A percentile compares a stretch with the other conserved stretches of the same genome.
Conservation (phyloP, 2,797 vertebrate species). For the Rhodeus uyekii region DNA sequence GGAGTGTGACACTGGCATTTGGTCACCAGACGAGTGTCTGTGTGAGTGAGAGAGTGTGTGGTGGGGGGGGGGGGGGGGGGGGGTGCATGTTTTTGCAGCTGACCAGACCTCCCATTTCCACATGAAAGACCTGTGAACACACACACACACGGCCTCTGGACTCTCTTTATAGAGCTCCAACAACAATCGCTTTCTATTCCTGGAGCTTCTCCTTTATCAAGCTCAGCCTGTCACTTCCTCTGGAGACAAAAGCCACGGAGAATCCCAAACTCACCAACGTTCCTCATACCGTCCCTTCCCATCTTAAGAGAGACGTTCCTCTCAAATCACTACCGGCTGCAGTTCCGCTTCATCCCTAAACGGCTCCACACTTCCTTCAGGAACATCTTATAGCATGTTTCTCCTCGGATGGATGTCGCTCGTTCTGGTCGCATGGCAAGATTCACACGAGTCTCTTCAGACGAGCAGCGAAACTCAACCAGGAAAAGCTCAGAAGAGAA, state of each 20-base stretch:
- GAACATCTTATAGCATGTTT: too few relatives aligned
- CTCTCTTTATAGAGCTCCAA: slow-evolving; percentile 65
- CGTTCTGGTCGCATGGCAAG: not conserved
- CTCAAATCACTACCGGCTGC: not conserved
- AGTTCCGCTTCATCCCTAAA: not conserved
- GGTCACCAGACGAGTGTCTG: slow-evolving; percentile 60
- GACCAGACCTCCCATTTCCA: slow-evolving; percentile 77
- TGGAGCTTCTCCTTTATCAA: slow-evolving; percentile 65
- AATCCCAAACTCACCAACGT: not conserved
- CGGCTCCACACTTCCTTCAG: not conserved
- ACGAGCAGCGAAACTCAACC: not conserved
- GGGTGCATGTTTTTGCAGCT: slow-evolving; percentile 78
- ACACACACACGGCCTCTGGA: slow-evolving; percentile 62
- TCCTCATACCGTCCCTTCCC: not conserved
- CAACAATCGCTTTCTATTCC: slow-evolving; percentile 75
- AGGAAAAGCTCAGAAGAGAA: not conserved
- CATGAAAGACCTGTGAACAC: slow-evolving; percentile 72
- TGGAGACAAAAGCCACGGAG: not conserved
- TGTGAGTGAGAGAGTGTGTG: too few relatives aligned
- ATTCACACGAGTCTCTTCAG: not conserved
- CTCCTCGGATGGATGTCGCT: not conserved
- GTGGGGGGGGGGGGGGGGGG: slow-evolving; percentile 28
- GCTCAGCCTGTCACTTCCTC: slow-evolving; percentile 62
- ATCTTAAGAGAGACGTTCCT: not conserved
- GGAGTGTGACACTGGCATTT: slow-evolving; percentile 74